Percentiles rank a stretch among this genome's conserved stretches.
phyloP scores from a whole-genome alignment of 2,797 vertebrate species.

The Falco berigora region DNA sequence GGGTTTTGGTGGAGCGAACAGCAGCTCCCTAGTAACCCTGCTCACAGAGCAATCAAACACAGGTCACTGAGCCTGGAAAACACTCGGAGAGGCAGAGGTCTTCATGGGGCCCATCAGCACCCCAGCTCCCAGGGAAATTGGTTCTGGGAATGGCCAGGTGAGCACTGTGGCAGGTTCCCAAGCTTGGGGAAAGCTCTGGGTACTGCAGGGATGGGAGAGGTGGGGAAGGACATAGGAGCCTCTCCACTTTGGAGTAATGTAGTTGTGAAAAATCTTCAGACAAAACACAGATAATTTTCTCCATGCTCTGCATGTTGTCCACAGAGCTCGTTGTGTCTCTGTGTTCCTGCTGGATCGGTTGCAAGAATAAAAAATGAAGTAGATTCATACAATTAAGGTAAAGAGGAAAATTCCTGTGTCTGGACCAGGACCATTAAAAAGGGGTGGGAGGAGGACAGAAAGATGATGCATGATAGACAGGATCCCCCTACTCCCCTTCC shows the following conservation, averaged over 20 bases:
- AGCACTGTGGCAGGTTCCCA: background rate
- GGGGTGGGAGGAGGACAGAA: background rate
- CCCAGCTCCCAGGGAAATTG: background rate
- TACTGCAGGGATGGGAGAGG: rapidly evolving
- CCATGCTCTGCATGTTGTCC: background rate
- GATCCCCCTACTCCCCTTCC: background rate
- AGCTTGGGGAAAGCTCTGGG: background rate
- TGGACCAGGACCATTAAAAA: background rate
- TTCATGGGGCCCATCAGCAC: background rate
- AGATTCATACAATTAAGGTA: background rate
- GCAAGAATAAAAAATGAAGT: background rate
- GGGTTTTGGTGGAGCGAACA: background rate
- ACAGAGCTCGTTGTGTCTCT: background rate
- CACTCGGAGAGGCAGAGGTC: background rate
- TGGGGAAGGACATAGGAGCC: background rate
- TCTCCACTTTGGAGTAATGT: rapidly evolving
- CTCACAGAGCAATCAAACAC: background rate
- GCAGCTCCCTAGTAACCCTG: background rate
- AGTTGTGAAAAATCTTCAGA: background rate
- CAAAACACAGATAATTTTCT: background rate
- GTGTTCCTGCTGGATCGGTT: background rate
- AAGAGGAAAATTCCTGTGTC: background rate
- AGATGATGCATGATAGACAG: background rate
- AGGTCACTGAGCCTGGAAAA: background rate
- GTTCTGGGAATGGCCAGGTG: background rate